A percentile compares a stretch with the other conserved stretches of the same genome.
Conservation (phyloP, 2,113 vertebrate species). For the Semnornis frantzii region DNA sequence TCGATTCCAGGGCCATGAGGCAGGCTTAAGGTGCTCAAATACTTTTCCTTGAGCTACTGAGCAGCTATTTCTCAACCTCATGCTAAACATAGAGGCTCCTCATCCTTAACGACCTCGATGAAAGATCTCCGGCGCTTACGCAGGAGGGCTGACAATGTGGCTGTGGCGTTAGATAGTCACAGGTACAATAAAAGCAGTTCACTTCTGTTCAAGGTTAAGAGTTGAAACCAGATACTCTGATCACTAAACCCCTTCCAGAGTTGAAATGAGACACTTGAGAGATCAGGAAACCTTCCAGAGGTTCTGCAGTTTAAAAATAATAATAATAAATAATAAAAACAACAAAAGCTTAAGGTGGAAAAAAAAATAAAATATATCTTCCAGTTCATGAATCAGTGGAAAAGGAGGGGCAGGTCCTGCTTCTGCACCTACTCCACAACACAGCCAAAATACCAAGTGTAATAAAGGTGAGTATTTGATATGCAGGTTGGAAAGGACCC, state of each 20-base stretch:
- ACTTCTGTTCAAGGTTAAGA: conserved; percentile 32
- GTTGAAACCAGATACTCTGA: not conserved
- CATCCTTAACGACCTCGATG: not conserved
- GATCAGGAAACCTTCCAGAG: not conserved
- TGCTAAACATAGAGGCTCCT: not conserved
- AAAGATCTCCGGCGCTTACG: not conserved
- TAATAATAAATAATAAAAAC: no score
- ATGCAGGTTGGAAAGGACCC: not conserved
- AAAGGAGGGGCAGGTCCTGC: not conserved
- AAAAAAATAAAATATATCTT: not conserved
- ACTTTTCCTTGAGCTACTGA: not conserved
- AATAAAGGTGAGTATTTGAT: not conserved
- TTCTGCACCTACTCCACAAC: not conserved
- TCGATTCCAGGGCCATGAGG: not conserved
- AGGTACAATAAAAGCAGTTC: conserved; percentile 19
- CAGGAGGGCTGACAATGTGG: not conserved
- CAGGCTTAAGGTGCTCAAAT: not conserved
- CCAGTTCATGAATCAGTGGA: not conserved
- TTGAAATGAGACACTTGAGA: no score
- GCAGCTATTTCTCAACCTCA: not conserved
- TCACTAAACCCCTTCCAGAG: not conserved
- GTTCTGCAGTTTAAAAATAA: not conserved
- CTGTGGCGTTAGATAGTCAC: conserved; percentile 12
- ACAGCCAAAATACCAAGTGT: fast-evolving
- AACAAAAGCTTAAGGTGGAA: not conserved